Evolutionary conservation across 2,888 invertebrate genomes (phyloP).

Genomic region (Thymelicus sylvestris): DNA sequence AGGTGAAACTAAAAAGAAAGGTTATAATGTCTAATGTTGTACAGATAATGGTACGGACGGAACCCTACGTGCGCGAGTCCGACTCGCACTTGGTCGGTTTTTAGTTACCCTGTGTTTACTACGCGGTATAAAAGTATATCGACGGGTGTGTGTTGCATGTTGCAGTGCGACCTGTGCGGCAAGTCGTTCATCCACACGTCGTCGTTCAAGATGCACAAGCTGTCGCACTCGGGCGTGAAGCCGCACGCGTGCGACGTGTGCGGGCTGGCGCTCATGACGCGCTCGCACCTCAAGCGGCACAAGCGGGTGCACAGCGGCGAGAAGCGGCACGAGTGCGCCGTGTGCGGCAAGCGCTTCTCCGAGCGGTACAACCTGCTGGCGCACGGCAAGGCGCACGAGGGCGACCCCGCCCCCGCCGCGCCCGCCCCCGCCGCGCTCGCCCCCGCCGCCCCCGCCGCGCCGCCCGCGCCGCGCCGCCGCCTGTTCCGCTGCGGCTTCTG

Average conservation of each 20-base stretch:
- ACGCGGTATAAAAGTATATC: background rate
- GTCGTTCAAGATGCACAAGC: constrained; percentile 88
- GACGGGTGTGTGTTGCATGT: background rate
- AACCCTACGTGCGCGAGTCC: no score
- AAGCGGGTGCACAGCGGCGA: constrained; percentile 88
- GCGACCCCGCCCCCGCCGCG: constrained; percentile 35
- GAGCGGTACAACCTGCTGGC: constrained; percentile 82
- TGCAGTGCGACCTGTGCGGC: constrained; percentile 86
- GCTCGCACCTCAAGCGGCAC: constrained; percentile 88
- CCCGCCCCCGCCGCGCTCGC: constrained; percentile 39
- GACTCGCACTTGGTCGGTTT: no score
- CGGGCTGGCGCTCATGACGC: constrained; percentile 85
- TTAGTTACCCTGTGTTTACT: no score
- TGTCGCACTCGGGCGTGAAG: constrained; percentile 86
- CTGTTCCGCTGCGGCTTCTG: constrained; percentile 79
- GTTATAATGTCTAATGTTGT: no score
- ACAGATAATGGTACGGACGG: no score
- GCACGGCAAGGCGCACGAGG: constrained; percentile 72
- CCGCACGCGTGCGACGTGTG: constrained; percentile 86
- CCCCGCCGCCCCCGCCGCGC: constrained; percentile 41
- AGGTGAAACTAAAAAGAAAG: no score
- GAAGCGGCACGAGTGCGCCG: constrained; percentile 82
- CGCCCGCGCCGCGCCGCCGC: constrained; percentile 52
- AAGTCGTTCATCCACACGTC: constrained; percentile 88
- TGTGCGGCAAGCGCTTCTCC: constrained; percentile 86